These are phyloP conservation scores for Augochlorella aurata DNA, from an alignment of 2,888 invertebrate genomes.

Conservation along the genomic window DNA sequence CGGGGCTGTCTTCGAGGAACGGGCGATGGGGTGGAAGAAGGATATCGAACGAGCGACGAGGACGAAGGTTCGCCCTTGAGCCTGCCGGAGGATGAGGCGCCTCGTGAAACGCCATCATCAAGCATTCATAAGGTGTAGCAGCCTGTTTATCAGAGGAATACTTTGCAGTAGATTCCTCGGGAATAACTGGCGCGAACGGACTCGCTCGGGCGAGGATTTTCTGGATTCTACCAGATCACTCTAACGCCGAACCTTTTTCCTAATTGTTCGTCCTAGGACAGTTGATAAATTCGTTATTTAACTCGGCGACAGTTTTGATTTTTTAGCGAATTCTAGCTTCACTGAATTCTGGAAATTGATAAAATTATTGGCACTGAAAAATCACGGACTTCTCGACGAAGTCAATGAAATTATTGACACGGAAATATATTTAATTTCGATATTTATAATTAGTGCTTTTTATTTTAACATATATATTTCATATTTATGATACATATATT, in stretches of 20 bases:
- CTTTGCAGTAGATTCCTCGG: constrained; percentile 39
- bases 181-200: constrained; percentile 24
- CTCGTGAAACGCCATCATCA: constrained; percentile 67
- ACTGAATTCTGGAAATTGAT: too few species aligned
- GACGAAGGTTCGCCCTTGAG: constrained; percentile 43
- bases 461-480: too few species aligned
- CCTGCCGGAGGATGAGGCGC: constrained; percentile 40
- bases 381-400: too few species aligned
- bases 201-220: background rate
- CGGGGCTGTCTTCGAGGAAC: constrained; percentile 21
- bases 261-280: background rate
- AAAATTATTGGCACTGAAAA: too few species aligned
- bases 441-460: too few species aligned
- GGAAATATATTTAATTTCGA: too few species aligned
- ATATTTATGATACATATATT: too few species aligned
- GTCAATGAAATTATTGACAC: too few species aligned
- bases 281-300: background rate
- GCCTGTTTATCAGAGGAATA: constrained; percentile 58
- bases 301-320: background rate
- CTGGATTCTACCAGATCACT: background rate
- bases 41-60: constrained; percentile 19
- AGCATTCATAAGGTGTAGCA: constrained; percentile 67
- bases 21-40: constrained; percentile 1
- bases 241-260: background rate
- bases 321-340: too few species aligned